Base-by-base conservation (phyloP, 2,888 invertebrate genomes). In the Macropis europaea region DNA sequence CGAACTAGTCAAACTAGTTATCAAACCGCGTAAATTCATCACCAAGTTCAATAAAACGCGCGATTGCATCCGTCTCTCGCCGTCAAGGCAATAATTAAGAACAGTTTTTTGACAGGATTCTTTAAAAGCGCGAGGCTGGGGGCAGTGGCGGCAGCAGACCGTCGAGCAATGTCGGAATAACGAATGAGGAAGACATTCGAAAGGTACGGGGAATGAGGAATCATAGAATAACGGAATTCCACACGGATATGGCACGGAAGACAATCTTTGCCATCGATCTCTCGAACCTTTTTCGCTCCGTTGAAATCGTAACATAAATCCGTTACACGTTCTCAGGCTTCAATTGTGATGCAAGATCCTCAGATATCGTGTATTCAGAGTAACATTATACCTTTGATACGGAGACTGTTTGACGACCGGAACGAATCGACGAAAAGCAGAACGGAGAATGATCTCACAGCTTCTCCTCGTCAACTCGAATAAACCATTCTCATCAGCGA, bases 1-100 rank as follows among this genome's bases (percentile, higher is more conserved):
- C 50, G 43, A 52, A 50, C 48, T 50, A 57, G 24, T 57, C 68
- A 17, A 3, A 32, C 42, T 30, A 43, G 50, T 52, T 66, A 34
- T 34, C 34, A 60, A 34, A 28, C 30, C 22, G 6, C 9, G 38
- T 17, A 50, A 50, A 15, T 50, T 50, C 34, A 30, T 17, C 40
- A 40, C 48, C 2, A 13, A 24, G 32, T 26, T 26, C 47, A 32
- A 59, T 40, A 24, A 30, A 38, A 15, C 17, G 9, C 32, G 24
- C 6, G 2, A n/a, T 28, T 42, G 17, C 43, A 26, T 34, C 28
- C 13, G 5, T 28, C n/a, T n/a, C n/a, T n/a, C n/a, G n/a, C n/a
- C n/a, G n/a, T n/a, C n/a, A n/a, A n/a, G n/a, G n/a, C n/a, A n/a
- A n/a, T n/a, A n/a, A n/a, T n/a, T n/a, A n/a, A n/a, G n/a, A n/a